Conservation (phyloP, 2,888 invertebrate genomes). For the Dryobota labecula region DNA sequence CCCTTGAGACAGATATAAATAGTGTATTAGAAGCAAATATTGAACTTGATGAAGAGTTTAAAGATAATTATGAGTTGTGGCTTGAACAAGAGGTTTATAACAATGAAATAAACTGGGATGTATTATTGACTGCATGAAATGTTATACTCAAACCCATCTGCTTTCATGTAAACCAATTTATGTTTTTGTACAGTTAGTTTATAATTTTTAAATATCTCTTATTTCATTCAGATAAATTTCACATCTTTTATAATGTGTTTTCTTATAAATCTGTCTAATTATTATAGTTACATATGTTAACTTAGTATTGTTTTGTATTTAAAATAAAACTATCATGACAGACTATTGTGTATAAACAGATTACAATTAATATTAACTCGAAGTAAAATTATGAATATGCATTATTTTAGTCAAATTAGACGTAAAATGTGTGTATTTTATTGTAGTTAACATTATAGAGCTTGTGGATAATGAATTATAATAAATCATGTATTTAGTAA, state of each 20-base stretch:
- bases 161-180: conserved; percentile 50
- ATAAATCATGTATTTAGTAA: conserved; percentile 62
- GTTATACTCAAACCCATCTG: conserved; percentile 43
- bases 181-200: conserved; percentile 71
- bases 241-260: conserved; percentile 58
- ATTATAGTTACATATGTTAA: conserved; percentile 62
- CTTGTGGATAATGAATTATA: conserved; percentile 64
- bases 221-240: conserved; percentile 60
- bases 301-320: conserved; percentile 61
- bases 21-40: conserved; percentile 94
- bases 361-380: conserved; percentile 48
- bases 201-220: conserved; percentile 66
- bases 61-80: conserved; percentile 98
- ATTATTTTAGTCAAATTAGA: conserved; percentile 56
- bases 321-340: conserved; percentile 61
- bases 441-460: conserved; percentile 56
- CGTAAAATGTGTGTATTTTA: conserved; percentile 57
- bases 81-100: conserved; percentile 98
- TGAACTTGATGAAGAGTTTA: conserved; percentile 97
- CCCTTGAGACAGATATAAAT: conserved; percentile 95
- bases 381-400: conserved; percentile 51
- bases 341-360: conserved; percentile 53
- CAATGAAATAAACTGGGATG: conserved; percentile 95
- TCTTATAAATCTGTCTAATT: conserved; percentile 63
- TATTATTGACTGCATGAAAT: conserved; percentile 79